Base-by-base conservation (phyloP, 1,140 invertebrate species). In the Samia ricini region DNA sequence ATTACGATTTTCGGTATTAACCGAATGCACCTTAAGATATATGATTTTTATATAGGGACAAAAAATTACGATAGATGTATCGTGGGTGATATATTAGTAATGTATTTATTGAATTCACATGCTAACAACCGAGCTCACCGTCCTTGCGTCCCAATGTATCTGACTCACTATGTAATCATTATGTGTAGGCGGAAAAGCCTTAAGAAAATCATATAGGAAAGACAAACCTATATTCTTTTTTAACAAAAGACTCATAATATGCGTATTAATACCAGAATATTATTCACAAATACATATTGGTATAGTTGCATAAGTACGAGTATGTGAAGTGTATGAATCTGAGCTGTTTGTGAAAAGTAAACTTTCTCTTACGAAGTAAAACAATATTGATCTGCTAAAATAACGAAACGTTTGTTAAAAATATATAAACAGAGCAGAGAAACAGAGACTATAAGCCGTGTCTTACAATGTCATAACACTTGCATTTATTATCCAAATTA, bases 121-220 rank as follows among this genome's bases (percentile, higher is more conserved):
- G 73, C 78, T 80, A 77, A 74, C 71, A 70, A 60, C 57, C 80
- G 74, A 85, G 78, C 80, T 82, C 76, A 77, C 71, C 71, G 84
- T 85, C 87, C 87, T 89, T 89, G 85, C 72, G 76, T 79, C 73
- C 64, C 65, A 68, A 66, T 69, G 61, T 73, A 66, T 74, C 80
- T 89, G 87, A 89, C 84, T 89, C 87, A 89, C 72, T 79, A 63
- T 77, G 77, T 78, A 83, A 88, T 85, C 72, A 87, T 76, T 71
- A 70, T 55, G 78, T 75, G 83, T 83, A 67, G 83, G 83, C 72
- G 84, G 81, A 76, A 77, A 73, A 79, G 73, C 76, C 76, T 83
- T 85, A 42, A 42, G 33, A 15, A 42, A 42, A 42, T 42, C 12
- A 8, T 29, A 1, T 8, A 29, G 10, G 6, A 10, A 42, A 42